Evolutionary conservation across 2,113 vertebrate species (phyloP).

Genomic region (Gymnocephalus cernua): DNA sequence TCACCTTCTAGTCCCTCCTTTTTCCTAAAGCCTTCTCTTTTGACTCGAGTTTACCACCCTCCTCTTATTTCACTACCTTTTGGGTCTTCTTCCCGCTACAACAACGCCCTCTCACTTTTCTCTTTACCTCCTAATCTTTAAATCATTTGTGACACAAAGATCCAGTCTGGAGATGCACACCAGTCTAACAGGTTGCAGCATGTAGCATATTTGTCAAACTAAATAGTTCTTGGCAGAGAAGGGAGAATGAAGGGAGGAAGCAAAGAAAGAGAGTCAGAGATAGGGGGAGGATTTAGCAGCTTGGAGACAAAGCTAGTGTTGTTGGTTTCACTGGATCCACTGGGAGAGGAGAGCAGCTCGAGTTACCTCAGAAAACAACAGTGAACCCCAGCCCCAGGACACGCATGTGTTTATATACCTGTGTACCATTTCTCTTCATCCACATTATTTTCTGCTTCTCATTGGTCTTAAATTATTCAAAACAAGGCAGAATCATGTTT

Average conservation of each 20-base stretch:
- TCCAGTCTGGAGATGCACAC: background rate
- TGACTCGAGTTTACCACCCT: background rate
- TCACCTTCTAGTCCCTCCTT: background rate
- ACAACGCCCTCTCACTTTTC: background rate
- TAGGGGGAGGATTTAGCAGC: background rate
- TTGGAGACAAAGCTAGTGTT: slow-evolving; percentile 52
- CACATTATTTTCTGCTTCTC: background rate
- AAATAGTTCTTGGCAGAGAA: background rate
- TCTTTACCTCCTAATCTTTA: background rate
- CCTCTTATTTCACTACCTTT: background rate
- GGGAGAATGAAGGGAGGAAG: background rate
- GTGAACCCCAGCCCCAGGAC: slow-evolving; percentile 6
- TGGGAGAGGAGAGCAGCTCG: slow-evolving; percentile 40
- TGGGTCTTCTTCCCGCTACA: background rate
- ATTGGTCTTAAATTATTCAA: background rate
- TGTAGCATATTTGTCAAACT: background rate
- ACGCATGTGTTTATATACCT: slow-evolving; percentile 7
- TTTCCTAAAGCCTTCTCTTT: background rate
- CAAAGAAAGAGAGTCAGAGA: background rate
- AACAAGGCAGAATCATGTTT: background rate
- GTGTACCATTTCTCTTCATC: background rate
- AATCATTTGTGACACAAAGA: background rate
- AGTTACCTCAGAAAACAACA: slow-evolving; percentile 47
- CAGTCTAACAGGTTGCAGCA: background rate
- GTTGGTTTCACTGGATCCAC: slow-evolving; percentile 57